Evolutionary conservation across 2,797 vertebrate species (phyloP), one percentile per base, ranked within the genome.

Genomic region (Clarias pachynema): DNA sequence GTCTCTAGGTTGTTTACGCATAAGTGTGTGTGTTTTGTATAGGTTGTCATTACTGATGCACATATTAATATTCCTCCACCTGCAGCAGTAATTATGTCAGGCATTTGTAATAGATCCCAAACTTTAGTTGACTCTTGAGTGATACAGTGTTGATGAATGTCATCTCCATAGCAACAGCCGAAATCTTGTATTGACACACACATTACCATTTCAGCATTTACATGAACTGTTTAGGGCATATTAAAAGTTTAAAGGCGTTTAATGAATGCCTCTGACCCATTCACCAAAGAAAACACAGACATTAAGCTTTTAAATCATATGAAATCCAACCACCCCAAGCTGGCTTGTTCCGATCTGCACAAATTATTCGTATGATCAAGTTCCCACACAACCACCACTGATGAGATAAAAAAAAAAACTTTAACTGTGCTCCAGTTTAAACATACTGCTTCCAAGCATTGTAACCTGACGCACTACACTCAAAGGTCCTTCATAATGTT

Each of bases 161-260:
- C 70, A 73, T 73, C 24, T 26, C 24, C 24, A 5, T 56, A 74
- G 72, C 74, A 77, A 59, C 53, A 59, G 18, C 29, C 57, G 53
- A 77, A 77, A 59, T 59, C 74, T 57, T 78, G 75, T 37, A 22
- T 18, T 37, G 56, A 60, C 53, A 77, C 53, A 77, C 29, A n/a
- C 29, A 34, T 34, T 77, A 56, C 53, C 26, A 59, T 77, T 77
- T 34, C n/a, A 57, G 18, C 18, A 77, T 57, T 68, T 31, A 31
- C 26, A 22, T 57, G 12, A 29, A 75, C n/a, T 57, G 57, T 75
- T 75, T 75, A 56, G 49, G 49, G 9, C 16, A 29, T 15, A 20
- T 56, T 56, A 75, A 75, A 74, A 31, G 73, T 31, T 56, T 57
- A 75, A 75, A 57, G 15, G 53, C 9, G 18, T 75, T 75, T 18